Evolutionary conservation across 53 echinoderm and acorn worm genomes (phyloP).

Genomic region (Holothuria leucospilota): DNA sequence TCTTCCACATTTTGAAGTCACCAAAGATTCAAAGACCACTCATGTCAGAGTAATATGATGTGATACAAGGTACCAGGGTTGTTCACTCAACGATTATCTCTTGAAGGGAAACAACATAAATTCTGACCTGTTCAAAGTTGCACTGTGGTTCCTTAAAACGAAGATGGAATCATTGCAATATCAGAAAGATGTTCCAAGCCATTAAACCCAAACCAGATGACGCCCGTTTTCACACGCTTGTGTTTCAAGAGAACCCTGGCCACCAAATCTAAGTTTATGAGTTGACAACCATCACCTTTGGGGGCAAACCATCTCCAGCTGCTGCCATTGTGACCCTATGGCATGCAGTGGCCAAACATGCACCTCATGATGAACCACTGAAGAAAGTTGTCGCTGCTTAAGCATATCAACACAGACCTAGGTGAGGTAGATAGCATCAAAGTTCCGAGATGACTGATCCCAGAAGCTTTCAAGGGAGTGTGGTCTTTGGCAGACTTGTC

Average conservation of each 20-base stretch:
- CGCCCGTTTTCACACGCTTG: slow-evolving; percentile 68
- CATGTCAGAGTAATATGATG: slow-evolving; percentile 66
- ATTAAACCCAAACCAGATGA: slow-evolving; percentile 68
- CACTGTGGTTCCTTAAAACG: slow-evolving; percentile 75
- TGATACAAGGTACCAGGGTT: slow-evolving; percentile 63
- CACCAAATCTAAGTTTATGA: slow-evolving; percentile 71
- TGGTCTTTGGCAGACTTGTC: no score
- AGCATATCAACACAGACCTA: no score
- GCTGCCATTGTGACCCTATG: slow-evolving; percentile 76
- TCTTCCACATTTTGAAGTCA: slow-evolving; percentile 73
- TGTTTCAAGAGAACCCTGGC: slow-evolving; percentile 69
- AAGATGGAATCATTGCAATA: slow-evolving; percentile 70
- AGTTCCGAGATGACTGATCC: no score
- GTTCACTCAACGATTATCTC: slow-evolving; percentile 63
- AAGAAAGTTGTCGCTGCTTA: slow-evolving; percentile 48
- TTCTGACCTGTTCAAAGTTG: slow-evolving; percentile 65
- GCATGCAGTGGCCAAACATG: slow-evolving; percentile 62
- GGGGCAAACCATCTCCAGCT: slow-evolving; percentile 77
- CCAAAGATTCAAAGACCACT: slow-evolving; percentile 72
- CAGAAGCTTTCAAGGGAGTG: no score
- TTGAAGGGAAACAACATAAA: slow-evolving; percentile 67
- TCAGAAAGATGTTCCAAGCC: slow-evolving; percentile 83
- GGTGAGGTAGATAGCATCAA: no score
- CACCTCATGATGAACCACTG: slow-evolving; percentile 58
- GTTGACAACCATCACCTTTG: slow-evolving; percentile 77